Base-by-base conservation (phyloP, 2,888 invertebrate genomes). In the Corythucha ciliata region DNA sequence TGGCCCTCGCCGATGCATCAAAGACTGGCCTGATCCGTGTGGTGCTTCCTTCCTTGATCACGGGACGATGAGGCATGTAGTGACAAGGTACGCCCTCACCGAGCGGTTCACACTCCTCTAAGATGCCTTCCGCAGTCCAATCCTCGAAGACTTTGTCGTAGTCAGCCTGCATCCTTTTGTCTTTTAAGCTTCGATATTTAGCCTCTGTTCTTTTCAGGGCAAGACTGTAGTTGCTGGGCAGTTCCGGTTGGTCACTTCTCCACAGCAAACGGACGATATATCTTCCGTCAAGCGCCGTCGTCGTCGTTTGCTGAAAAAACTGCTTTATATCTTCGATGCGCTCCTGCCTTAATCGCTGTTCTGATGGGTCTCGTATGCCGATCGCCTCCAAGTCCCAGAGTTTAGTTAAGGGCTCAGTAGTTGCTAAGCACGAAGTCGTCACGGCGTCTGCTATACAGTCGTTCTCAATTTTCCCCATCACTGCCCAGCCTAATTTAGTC, bases 261-360 rank as follows among this genome's bases (percentile, higher is more conserved):
- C 64, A 65, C 7, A 66, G 65, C 6, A 66, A 53, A 22, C 51
- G 32, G 2, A 66, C 63, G 44, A 62, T 62, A 55, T 64, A 68
- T 2, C 65, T 55, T 6, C 62, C 61, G 6, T 63, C 59, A 2
- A 54, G 34, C 29, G 61, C 60, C 1, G 59, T 34, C 1, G 4
- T 45, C 2, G 65, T 60, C 0, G 63, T 67, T 10, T 58, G 22
- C 5, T 40, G 21, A 53, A 59, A 58, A 12, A 56, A 34, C 29
- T 48, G 25, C n/a, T 40, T 20, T 1, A 44, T 39, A 1, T 32
- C 48, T 10, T 42, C 51, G 12, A 27, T 36, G 14, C 24, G 45
- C 7, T 40, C 22, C 12, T 34, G 25, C 18, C 16, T 21, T 8
- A 2, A 24, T 20, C 20, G 39, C 16, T 47, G 33, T 10, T 40